Evolutionary conservation across 2,888 invertebrate species (phyloP), one percentile per base, ranked within the genome.

Genomic region (Cataglyphis rosenhaueri): DNA sequence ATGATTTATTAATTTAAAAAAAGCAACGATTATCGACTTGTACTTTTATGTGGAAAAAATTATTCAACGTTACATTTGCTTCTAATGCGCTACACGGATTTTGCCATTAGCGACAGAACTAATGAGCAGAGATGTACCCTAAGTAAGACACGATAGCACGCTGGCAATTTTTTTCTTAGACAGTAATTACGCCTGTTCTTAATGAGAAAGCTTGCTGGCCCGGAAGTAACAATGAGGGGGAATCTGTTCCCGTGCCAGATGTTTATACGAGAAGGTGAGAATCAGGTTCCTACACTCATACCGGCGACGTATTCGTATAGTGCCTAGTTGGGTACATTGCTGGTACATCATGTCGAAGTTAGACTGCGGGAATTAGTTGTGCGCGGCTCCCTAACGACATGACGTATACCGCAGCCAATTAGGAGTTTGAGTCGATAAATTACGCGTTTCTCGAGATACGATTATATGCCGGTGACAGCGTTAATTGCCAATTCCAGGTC

Each of bases 401-500:
- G 88, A 90, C 88, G 87, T 91, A 91, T 88, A 89, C 90, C 89
- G 90, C 91, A 91, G 92, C 91, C 92, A 93, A 93, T 93, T 93
- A 92, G 90, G 91, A 93, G 92, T 93, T 93, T 88, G 92, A 91
- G 91, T 91, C 90, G 90, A 91, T 90, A 92, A 92, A 92, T 92
- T 92, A 90, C 91, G 90, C 92, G 92, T 91, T 92, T 88, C 91
- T 90, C 89, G 90, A 89, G 91, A 92, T 89, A 89, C 91, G 92
- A 93, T 93, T 92, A 92, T 90, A 92, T 90, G 90, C 88, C 88
- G 87, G 89, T 91, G 92, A 91, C 89, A 90, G 89, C 89, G 92
- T 92, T 92, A 93, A 92, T 93, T 93, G 92, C 93, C 92, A 92
- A 92, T 92, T 92, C 84, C 90, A 88, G 89, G 90, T 88, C 88